A percentile compares a stretch with the other conserved stretches of the same genome.
These are phyloP conservation scores for Peromyscus aztecus DNA, from an alignment of 2,797 vertebrate genomes.

Conservation along the genomic window DNA sequence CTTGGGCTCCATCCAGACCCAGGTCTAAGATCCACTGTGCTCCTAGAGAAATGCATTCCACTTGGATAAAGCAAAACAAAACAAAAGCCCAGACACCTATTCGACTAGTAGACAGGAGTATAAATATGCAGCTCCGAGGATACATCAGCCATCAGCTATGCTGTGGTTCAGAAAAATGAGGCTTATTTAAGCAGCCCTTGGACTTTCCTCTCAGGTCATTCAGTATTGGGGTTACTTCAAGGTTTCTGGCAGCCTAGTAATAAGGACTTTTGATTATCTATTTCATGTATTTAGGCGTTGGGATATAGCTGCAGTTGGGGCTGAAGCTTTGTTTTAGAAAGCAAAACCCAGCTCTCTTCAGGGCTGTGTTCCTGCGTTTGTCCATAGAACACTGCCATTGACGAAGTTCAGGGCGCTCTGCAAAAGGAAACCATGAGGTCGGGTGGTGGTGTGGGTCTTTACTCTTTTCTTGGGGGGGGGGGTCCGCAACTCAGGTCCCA, in stretches of 20 bases:
- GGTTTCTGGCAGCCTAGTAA: constrained; percentile 20
- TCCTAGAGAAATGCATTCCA: constrained; percentile 80
- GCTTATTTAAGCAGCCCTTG: constrained; percentile 60
- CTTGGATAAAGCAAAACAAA: constrained; percentile 80
- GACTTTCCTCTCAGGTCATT: constrained; percentile 38
- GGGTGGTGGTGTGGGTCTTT: too few relatives aligned
- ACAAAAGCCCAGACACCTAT: constrained; percentile 77
- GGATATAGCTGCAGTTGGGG: constrained; percentile 51
- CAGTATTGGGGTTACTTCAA: constrained; percentile 55
- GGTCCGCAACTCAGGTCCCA: too few relatives aligned
- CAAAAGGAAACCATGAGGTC: background rate
- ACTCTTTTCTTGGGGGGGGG: too few relatives aligned
- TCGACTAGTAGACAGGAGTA: constrained; percentile 69
- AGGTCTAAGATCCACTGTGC: constrained; percentile 75
- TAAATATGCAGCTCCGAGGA: constrained; percentile 62
- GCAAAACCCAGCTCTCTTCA: background rate
- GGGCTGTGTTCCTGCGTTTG: constrained; percentile 34
- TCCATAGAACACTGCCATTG: constrained; percentile 21
- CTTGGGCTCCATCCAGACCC: constrained; percentile 79
- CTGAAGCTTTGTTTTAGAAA: constrained; percentile 11
- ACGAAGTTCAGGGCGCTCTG: constrained; percentile 24
- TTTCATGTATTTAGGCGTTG: constrained; percentile 30
- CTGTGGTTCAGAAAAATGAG: constrained; percentile 68
- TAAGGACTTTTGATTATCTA: constrained; percentile 13
- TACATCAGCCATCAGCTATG: constrained; percentile 65